Evolutionary conservation across 92 coral and sea anemone species (phyloP).

Genomic region (Montipora capitata): DNA sequence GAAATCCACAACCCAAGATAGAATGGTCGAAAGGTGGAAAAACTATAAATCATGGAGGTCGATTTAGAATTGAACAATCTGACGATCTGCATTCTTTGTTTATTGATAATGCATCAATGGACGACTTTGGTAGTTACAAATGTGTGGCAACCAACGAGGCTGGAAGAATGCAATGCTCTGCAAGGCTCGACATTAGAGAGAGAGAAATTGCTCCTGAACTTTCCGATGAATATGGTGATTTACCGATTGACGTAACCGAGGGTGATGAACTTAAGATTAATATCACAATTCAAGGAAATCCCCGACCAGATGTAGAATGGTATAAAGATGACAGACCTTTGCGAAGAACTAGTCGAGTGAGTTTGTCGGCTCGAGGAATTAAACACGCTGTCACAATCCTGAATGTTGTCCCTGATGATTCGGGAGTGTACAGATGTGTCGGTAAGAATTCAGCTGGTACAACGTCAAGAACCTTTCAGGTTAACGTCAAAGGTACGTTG

Average conservation of each 20-base stretch:
- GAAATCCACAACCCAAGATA: constrained; percentile 86
- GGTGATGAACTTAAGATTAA: constrained; percentile 86
- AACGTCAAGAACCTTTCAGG: constrained; percentile 84
- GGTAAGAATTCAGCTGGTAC: constrained; percentile 93
- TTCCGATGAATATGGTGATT: constrained; percentile 81
- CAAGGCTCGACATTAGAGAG: constrained; percentile 86
- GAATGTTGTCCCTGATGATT: constrained; percentile 82
- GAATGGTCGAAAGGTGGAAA: constrained; percentile 90
- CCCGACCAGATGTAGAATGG: constrained; percentile 94
- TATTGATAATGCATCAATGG: constrained; percentile 70
- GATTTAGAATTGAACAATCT: constrained; percentile 60
- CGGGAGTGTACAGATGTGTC: constrained; percentile 94
- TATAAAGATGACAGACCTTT: constrained; percentile 90
- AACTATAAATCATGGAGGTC: constrained; percentile 71
- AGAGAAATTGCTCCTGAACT: constrained; percentile 84
- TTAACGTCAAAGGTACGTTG: constrained; percentile 88
- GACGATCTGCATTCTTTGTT: constrained; percentile 66
- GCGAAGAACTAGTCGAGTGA: constrained; percentile 80
- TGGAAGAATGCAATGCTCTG: constrained; percentile 91
- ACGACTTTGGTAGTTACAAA: constrained; percentile 88
- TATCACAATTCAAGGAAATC: constrained; percentile 88
- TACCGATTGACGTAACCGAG: constrained; percentile 81
- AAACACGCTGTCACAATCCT: constrained; percentile 77
- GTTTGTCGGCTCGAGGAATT: constrained; percentile 80
- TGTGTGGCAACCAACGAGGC: constrained; percentile 90